Percentiles rank a stretch among this genome's conserved stretches.
Conservation (phyloP, 2,888 invertebrate species). For the Cerceris rybyensis region DNA sequence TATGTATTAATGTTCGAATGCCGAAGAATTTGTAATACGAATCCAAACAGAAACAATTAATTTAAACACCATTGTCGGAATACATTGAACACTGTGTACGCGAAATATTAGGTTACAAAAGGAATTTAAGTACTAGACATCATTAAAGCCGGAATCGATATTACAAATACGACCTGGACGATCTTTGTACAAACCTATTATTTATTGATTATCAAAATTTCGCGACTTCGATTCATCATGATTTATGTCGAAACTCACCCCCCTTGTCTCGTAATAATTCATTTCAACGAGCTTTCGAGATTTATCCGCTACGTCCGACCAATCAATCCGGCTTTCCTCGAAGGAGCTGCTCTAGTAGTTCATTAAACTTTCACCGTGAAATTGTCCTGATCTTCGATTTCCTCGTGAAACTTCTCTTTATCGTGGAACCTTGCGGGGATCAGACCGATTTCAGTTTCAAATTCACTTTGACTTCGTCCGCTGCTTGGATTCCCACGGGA, state of each 20-base stretch:
- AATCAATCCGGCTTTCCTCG: conserved; percentile 50
- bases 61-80: neutral
- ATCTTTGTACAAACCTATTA: neutral
- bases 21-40: neutral
- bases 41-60: neutral
- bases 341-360: conserved; percentile 48
- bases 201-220: conserved; percentile 9
- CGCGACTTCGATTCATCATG: too few species aligned
- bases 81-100: neutral
- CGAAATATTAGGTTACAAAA: conserved; percentile 13
- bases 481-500: conserved; percentile 61
- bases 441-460: conserved; percentile 63
- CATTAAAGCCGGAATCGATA: neutral
- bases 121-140: conserved; percentile 9
- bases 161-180: too few species aligned
- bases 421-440: conserved; percentile 53
- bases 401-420: conserved; percentile 44
- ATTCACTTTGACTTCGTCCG: conserved; percentile 62
- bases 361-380: conserved; percentile 71
- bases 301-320: conserved; percentile 49
- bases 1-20: conserved; percentile 13
- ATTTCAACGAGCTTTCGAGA: conserved; percentile 60
- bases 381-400: conserved; percentile 66
- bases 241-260: too few species aligned
- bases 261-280: conserved; percentile 38